Percentiles rank a stretch among this genome's conserved stretches.
These are phyloP conservation scores for Protaetia brevitarsis DNA, from an alignment of 1,140 invertebrate species.

Conservation along the genomic window DNA sequence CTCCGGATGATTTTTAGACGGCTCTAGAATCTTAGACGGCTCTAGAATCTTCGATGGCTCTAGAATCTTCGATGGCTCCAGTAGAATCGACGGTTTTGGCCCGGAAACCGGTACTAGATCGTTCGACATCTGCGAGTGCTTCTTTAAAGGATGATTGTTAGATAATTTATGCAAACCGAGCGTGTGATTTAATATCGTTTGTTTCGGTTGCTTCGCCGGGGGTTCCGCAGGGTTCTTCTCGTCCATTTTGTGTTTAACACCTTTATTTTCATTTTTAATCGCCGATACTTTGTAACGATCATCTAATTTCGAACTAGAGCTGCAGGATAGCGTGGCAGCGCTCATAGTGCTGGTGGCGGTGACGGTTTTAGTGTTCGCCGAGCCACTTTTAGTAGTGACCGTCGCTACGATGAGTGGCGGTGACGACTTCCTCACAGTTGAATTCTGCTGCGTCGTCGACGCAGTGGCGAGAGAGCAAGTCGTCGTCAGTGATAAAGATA, in stretches of 20 bases:
- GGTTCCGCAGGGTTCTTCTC: conserved; percentile 24
- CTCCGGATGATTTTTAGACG: conserved; percentile 43
- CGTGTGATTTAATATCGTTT: conserved; percentile 40
- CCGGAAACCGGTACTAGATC: neutral
- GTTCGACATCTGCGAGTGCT: conserved; percentile 37
- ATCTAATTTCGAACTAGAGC: neutral
- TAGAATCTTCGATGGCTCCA: too few species aligned
- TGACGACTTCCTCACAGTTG: neutral
- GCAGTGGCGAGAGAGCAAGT: neutral
- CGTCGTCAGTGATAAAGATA: neutral
- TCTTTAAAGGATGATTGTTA: conserved; percentile 46
- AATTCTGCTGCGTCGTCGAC: neutral
- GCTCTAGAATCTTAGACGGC: too few species aligned
- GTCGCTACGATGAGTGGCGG: neutral
- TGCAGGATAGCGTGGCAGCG: neutral
- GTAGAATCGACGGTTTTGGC: neutral
- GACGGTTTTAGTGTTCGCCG: neutral
- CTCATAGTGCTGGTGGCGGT: neutral
- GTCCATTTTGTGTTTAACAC: conserved; percentile 30
- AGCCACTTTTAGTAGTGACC: neutral
- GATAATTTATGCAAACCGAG: conserved; percentile 50
- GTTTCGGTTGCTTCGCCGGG: conserved; percentile 36
- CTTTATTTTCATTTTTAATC: neutral
- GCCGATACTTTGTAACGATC: neutral
- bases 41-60: too few species aligned